phyloP scores from a whole-genome alignment of 2,888 invertebrate species.

The Agonopterix alstromeriana region DNA sequence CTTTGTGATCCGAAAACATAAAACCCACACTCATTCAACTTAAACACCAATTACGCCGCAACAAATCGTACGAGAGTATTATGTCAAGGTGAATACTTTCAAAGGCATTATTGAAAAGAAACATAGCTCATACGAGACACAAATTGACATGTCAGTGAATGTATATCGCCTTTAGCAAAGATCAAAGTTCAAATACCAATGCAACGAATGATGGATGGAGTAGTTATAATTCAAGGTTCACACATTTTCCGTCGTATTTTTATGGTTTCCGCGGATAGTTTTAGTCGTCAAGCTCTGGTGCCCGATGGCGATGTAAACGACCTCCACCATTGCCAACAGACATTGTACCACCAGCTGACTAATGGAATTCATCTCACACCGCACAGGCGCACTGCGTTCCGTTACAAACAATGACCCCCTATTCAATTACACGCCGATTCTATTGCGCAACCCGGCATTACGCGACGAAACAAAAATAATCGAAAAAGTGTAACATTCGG shows the following conservation, averaged over 20 bases:
- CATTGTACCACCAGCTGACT: slow-evolving; percentile 26
- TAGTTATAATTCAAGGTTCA: too few species aligned
- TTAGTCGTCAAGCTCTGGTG: slow-evolving; percentile 18
- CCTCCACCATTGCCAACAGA: slow-evolving; percentile 21
- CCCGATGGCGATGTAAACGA: slow-evolving; percentile 30
- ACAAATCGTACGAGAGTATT: slow-evolving; percentile 25
- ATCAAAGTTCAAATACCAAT: slow-evolving; percentile 6
- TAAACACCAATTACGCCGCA: slow-evolving; percentile 30
- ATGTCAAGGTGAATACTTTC: slow-evolving; percentile 48
- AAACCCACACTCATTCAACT: slow-evolving; percentile 30
- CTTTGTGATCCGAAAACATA: slow-evolving; percentile 19
- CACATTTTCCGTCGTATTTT: too few species aligned
- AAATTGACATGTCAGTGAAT: slow-evolving; percentile 11
- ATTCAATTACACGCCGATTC: slow-evolving; percentile 43
- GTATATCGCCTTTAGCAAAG: slow-evolving; percentile 8
- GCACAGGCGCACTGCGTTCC: slow-evolving; percentile 38
- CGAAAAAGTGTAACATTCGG: slow-evolving; percentile 19
- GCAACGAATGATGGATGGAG: too few species aligned
- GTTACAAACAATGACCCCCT: slow-evolving; percentile 65
- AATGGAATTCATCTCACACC: slow-evolving; percentile 65
- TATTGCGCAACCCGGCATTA: slow-evolving; percentile 43
- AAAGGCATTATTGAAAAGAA: slow-evolving; percentile 22
- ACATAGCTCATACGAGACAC: slow-evolving; percentile 7
- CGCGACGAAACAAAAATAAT: slow-evolving; percentile 35
- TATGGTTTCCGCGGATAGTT: too few species aligned